Evolutionary conservation across 2,797 vertebrate genomes (phyloP), one percentile per base, ranked within the genome.

Genomic region (Adelosebastes latens): DNA sequence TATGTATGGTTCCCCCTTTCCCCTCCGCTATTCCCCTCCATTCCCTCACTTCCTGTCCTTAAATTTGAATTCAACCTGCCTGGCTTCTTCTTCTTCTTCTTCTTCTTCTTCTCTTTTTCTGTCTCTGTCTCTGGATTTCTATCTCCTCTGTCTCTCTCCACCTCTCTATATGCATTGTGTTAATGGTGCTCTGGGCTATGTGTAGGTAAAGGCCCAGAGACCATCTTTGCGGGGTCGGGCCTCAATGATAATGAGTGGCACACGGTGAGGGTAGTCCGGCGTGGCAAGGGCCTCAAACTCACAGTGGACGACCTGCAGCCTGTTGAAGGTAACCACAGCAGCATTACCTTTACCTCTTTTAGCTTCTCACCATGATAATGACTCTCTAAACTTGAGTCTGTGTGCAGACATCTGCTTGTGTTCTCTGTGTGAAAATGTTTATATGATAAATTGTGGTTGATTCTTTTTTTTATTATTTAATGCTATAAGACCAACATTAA

Each of bases 211-310:
- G 99, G 99, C 94, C 99, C 99, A 96, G 99, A 99, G 96, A 99
- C 98, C 90, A 98, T 99, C 97, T 99, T 99, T 97, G 97, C 98
- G 86, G 99, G 98, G 93, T 97, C 97, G 94, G 97, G 97, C 95
- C 97, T 99, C 97, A 99, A 99, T 97, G 98, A 99, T 96, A 99
- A 99, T 90, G 98, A 99, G 89, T 99, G 98, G 99, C 99, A 99
- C 96, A 99, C 99, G 29, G 98, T 99, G 89, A 97, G 98, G 93
- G 99, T 99, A 91, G 96, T 97, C 90, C 97, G 98, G 64, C 97
- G 99, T 93, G 99, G 99, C 93, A 99, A 99, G 95, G 96, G 95
- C 91, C 97, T 99, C 94, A 99, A 98, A 95, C 96, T 99, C 93
- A 97, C 96, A 20, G 98, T 99, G 94, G 98, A 99, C 89, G 98